Evolutionary conservation across 2,797 vertebrate genomes (phyloP), one percentile per base, ranked within the genome.

Genomic region (Halcyon chelicuti): DNA sequence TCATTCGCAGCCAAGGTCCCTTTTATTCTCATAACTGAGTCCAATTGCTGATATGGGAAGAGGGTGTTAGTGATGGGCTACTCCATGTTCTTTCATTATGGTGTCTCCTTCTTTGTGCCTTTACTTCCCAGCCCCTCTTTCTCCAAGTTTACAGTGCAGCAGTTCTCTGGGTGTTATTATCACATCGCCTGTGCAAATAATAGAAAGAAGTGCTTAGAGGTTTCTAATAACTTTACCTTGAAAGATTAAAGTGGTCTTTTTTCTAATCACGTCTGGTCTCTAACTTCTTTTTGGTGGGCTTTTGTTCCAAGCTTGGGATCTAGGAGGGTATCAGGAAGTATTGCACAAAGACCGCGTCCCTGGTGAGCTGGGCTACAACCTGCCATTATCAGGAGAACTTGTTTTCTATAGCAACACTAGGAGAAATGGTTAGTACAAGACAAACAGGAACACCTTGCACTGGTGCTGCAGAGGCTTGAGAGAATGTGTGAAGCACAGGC

Each of bases 21-120:
- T 91, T 93, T 96, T 94, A 94, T 94, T 93, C 93, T 95, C 75
- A 54, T 90, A 92, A 80, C 88, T 61, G 86, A 88, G 74, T 80
- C 92, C 60, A 83, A 35, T 51, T 87, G 79, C 83, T 94, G 92
- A 82, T 90, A 76, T 17, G 66, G 66, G 70, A 85, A 90, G 67
- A 74, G 76, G n/a, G 71, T 87, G 82, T n/a, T 88, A 63, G 82
- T 66, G 68, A 70, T 47, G 89, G 62, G 67, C 46, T 86, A 9
- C 20, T 84, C 70, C 60, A 37, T 2, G 3, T 58, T 37, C 33
- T 82, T 77, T 80, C 52, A 25, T 75, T 85, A 33, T 2, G 7
- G 60, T 68, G 55, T 33, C 26, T 80, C 67, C n/a, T 78, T 62
- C 39, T 90, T 89, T 55, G 31, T 44, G 49, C 80, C 63, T 72